Percentiles rank a stretch among this genome's conserved stretches.
These are phyloP conservation scores for Oenanthe melanoleuca DNA, from an alignment of 2,113 vertebrate species.

Conservation along the genomic window DNA sequence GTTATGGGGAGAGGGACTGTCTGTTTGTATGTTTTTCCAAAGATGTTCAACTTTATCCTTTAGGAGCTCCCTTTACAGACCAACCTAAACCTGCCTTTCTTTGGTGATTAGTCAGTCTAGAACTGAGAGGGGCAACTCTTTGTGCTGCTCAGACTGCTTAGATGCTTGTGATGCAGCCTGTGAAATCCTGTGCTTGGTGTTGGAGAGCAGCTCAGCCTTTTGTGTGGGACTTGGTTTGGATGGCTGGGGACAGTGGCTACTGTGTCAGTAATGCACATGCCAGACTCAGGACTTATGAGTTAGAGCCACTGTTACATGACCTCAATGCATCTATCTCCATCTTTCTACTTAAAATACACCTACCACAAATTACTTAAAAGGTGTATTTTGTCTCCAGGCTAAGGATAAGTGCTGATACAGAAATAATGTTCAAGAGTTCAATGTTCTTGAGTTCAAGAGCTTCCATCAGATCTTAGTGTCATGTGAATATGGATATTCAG, in stretches of 20 bases:
- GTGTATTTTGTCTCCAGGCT: not conserved
- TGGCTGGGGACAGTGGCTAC: not conserved
- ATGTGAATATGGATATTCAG: not conserved
- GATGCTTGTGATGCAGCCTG: not conserved
- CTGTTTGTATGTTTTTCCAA: fast-evolving
- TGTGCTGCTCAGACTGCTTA: not conserved
- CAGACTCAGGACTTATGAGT: not conserved
- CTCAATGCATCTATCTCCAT: not conserved
- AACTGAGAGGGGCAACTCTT: not conserved
- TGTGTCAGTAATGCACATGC: fast-evolving
- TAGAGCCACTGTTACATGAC: not conserved
- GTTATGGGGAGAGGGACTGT: fast-evolving
- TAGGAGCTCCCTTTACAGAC: not conserved
- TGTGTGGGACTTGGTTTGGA: not conserved
- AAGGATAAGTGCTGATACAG: not conserved
- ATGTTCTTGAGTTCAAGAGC: not conserved
- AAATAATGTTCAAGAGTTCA: not conserved
- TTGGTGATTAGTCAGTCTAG: not conserved
- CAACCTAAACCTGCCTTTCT: not conserved
- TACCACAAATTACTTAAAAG: not conserved
- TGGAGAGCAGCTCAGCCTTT: not conserved
- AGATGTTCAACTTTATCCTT: not conserved
- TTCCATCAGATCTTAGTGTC: not conserved
- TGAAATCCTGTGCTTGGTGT: not conserved
- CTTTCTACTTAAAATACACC: not conserved